Conservation (phyloP, 2,113 vertebrate genomes). For the Epinephelus moara region DNA sequence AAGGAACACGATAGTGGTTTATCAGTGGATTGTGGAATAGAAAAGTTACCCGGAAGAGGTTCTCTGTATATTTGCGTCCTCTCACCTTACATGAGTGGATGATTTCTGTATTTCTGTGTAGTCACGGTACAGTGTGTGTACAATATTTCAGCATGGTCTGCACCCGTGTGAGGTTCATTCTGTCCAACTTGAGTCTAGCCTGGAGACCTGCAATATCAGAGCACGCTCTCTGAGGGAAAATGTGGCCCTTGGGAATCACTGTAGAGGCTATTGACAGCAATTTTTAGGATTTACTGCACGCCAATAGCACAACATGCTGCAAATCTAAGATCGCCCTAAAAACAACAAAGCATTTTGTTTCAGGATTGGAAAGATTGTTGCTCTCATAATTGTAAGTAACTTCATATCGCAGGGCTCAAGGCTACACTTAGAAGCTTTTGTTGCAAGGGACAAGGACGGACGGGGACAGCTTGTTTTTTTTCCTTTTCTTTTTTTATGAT, state of each 20-base stretch:
- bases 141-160: conserved; percentile 70
- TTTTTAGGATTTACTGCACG: conserved; percentile 9
- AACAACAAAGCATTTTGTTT: not conserved
- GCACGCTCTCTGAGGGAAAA: not conserved
- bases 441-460: not conserved
- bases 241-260: not conserved
- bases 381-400: conserved; percentile 16
- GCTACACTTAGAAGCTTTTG: conserved; percentile 15
- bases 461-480: conserved; percentile 11
- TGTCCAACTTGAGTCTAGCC: conserved; percentile 19
- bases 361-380: not conserved
- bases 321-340: not conserved
- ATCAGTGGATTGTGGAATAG: conserved; percentile 33
- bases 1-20: conserved; percentile 22
- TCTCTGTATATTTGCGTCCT: conserved; percentile 45
- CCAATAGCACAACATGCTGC: not conserved
- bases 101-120: conserved; percentile 60
- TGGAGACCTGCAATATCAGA: conserved; percentile 35
- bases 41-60: conserved; percentile 25
- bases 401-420: conserved; percentile 33
- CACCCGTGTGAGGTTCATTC: conserved; percentile 27
- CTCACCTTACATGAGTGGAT: conserved; percentile 41
- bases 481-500: not conserved
- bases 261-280: not conserved
- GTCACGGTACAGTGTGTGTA: conserved; percentile 57